These are phyloP conservation scores for Carassius auratus DNA, from an alignment of 2,113 vertebrate genomes.

Conservation along the genomic window DNA sequence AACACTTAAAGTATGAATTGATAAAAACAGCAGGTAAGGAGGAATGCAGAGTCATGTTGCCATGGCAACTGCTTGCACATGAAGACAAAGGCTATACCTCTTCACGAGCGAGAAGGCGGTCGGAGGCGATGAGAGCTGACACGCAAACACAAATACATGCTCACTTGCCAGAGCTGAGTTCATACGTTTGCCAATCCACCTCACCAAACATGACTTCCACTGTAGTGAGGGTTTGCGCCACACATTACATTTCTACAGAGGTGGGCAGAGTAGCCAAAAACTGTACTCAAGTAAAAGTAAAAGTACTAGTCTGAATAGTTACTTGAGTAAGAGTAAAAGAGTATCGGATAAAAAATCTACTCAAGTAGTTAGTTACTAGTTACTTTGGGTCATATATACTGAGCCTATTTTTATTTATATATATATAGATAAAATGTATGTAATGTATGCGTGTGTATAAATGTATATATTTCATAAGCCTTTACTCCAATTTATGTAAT, in stretches of 20 bases:
- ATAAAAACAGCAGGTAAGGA: conserved; percentile 78
- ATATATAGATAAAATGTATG: no score
- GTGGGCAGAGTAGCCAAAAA: no score
- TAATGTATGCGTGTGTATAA: no score
- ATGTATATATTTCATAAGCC: no score
- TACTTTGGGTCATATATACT: no score
- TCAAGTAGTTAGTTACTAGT: no score
- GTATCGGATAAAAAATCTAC: no score
- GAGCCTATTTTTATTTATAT: no score
- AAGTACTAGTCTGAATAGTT: no score
- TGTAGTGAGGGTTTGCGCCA: not conserved
- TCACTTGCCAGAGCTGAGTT: conserved; percentile 8
- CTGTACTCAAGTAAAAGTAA: no score
- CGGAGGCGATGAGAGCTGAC: conserved; percentile 40
- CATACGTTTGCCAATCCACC: conserved; percentile 9
- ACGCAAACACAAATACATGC: conserved; percentile 53
- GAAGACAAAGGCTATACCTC: conserved; percentile 63
- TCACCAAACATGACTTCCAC: not conserved
- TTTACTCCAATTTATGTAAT: no score
- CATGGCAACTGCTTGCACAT: conserved; percentile 76
- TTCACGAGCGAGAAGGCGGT: conserved; percentile 38
- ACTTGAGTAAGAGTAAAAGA: no score
- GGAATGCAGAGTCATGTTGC: conserved; percentile 77
- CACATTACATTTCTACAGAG: not conserved
- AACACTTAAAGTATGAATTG: conserved; percentile 57